Evolutionary conservation across 2,888 invertebrate species (phyloP).

Genomic region (Papilio gigon): DNA sequence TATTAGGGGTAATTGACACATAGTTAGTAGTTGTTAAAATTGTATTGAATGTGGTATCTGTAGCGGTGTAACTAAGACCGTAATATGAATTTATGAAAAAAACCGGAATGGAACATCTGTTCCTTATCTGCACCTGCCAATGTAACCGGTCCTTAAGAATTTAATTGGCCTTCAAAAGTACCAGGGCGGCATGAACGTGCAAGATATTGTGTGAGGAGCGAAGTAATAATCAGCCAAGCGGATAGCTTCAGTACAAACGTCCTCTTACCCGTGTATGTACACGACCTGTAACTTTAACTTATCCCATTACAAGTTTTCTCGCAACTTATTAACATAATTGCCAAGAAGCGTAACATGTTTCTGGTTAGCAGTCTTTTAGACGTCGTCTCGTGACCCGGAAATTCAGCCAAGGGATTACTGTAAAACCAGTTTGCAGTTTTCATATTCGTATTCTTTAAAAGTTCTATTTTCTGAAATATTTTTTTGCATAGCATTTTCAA

Average conservation of each 20-base stretch:
- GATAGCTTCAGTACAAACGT: slow-evolving; percentile 39
- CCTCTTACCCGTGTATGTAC: slow-evolving; percentile 50
- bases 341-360: slow-evolving; percentile 17
- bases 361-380: slow-evolving; percentile 21
- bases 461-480: neutral
- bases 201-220: slow-evolving; percentile 7
- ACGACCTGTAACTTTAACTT: slow-evolving; percentile 55
- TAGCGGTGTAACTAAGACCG: neutral
- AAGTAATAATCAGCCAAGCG: slow-evolving; percentile 21
- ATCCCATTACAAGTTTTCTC: slow-evolving; percentile 55
- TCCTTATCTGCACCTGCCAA: slow-evolving; percentile 20
- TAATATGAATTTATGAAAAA: neutral
- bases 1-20: too few species aligned
- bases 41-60: neutral
- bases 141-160: slow-evolving; percentile 15
- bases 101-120: slow-evolving; percentile 28
- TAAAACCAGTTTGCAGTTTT: slow-evolving; percentile 5
- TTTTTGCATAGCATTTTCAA: neutral
- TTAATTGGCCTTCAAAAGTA: slow-evolving; percentile 20
- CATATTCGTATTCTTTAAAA: neutral
- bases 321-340: slow-evolving; percentile 37
- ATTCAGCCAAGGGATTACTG: slow-evolving; percentile 6
- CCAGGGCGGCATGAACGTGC: slow-evolving; percentile 22
- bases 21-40: too few species aligned
- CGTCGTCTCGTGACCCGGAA: slow-evolving; percentile 23